Evolutionary conservation across 2,113 vertebrate species (phyloP).

Genomic region (Neogobius melanostomus): DNA sequence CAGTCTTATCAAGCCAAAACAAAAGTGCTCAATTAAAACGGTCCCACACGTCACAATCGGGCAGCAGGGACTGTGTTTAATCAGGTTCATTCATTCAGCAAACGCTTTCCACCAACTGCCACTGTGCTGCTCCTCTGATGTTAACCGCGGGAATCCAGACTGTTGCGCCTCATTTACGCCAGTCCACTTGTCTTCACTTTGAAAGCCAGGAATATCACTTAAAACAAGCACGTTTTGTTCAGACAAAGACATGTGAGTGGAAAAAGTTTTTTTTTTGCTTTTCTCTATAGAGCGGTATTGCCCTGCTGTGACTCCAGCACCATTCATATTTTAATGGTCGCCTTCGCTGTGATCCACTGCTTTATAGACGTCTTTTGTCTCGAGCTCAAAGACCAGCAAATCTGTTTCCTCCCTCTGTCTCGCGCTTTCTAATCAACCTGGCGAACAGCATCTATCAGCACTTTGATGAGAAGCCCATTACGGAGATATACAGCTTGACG

Average conservation of each 20-base stretch:
- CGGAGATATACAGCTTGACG: slow-evolving; percentile 22
- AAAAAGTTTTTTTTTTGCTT: not conserved
- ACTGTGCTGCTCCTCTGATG: slow-evolving; percentile 2
- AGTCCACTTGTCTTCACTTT: not conserved
- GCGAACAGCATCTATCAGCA: slow-evolving; percentile 42
- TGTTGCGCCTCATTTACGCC: slow-evolving; percentile 3
- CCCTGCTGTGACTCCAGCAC: not conserved
- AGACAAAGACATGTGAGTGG: not conserved
- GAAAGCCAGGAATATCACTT: slow-evolving; percentile 1
- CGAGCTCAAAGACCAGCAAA: slow-evolving; percentile 18
- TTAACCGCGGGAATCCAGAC: slow-evolving; percentile 5
- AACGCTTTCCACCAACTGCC: slow-evolving; percentile 7
- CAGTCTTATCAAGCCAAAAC: not conserved
- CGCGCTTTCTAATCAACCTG: slow-evolving; percentile 34
- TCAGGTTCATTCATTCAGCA: slow-evolving; percentile 3
- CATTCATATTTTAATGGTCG: slow-evolving; percentile 43
- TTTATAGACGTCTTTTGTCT: slow-evolving; percentile 28
- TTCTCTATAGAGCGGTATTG: slow-evolving; percentile 3
- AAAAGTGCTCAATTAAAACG: not conserved
- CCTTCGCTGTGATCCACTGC: slow-evolving; percentile 29
- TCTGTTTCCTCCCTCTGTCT: slow-evolving; percentile 20
- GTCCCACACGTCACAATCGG: not conserved
- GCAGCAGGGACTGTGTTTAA: slow-evolving; percentile 2
- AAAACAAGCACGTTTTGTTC: not conserved
- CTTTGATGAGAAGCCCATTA: slow-evolving; percentile 47